Conservation (phyloP, 2,888 invertebrate species). For the Agelastica alni region DNA sequence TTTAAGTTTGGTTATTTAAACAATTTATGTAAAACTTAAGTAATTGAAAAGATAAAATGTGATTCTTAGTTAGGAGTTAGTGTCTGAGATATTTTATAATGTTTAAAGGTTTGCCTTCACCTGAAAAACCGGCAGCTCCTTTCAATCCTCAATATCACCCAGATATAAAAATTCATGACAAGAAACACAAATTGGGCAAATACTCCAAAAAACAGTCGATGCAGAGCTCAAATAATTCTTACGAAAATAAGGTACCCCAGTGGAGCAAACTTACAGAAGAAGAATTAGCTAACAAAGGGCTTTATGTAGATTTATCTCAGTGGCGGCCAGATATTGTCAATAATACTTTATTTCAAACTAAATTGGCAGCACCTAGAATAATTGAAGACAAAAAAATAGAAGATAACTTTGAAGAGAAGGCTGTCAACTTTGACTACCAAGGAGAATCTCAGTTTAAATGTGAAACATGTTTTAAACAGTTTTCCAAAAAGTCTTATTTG, state of each 20-base stretch:
- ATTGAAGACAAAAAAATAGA: conserved; percentile 1
- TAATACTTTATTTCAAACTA: conserved; percentile 4
- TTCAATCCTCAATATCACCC: not conserved
- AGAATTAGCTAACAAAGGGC: conserved; percentile 5
- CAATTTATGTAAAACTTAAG: too few relatives aligned
- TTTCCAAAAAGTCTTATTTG: conserved; percentile 1
- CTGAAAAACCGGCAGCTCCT: not conserved
- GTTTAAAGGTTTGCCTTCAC: conserved; percentile 1
- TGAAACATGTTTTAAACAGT: conserved; percentile 5
- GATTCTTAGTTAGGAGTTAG: too few relatives aligned
- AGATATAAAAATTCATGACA: conserved; percentile 1
- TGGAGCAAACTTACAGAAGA: conserved; percentile 2
- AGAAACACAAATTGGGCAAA: conserved; percentile 2
- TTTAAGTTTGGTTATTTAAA: too few relatives aligned
- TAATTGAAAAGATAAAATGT: too few relatives aligned
- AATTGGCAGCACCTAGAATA: not conserved
- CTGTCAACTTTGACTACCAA: conserved; percentile 1
- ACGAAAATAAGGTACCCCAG: conserved; percentile 2
- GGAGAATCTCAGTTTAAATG: conserved; percentile 6
- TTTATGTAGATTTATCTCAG: conserved; percentile 8
- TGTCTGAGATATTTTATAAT: too few relatives aligned
- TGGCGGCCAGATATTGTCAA: conserved; percentile 3
- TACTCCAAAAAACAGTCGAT: not conserved
- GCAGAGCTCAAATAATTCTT: not conserved
- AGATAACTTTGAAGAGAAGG: conserved; percentile 7